Percentiles rank a stretch among this genome's conserved stretches.
phyloP scores from a whole-genome alignment of 2,797 vertebrate species.

The Synanceia verrucosa region DNA sequence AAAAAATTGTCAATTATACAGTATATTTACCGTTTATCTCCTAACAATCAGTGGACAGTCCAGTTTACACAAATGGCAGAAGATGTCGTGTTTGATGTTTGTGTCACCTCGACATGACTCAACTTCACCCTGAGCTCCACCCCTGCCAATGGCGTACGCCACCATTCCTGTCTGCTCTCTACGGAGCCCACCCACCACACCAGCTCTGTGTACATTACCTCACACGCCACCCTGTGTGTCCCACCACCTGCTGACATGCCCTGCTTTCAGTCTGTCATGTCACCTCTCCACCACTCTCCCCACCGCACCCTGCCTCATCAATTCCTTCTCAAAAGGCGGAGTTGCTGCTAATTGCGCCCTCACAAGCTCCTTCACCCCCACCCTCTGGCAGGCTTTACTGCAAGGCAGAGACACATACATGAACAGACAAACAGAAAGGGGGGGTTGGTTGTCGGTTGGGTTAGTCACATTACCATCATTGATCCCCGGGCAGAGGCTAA shows the following conservation, averaged over 20 bases:
- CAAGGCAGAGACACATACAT: slow-evolving; percentile 46
- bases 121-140: neutral
- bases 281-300: slow-evolving; percentile 22
- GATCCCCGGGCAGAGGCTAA: slow-evolving; percentile 80
- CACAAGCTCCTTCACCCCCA: neutral
- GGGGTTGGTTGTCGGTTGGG: slow-evolving; percentile 38
- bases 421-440: slow-evolving; percentile 53
- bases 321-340: slow-evolving; percentile 52
- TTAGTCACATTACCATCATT: slow-evolving; percentile 83
- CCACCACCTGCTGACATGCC: slow-evolving; percentile 23
- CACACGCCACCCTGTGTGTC: neutral
- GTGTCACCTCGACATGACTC: too few species aligned
- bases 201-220: neutral
- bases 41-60: neutral
- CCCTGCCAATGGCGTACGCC: too few species aligned
- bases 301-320: slow-evolving; percentile 39
- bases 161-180: neutral
- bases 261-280: slow-evolving; percentile 3
- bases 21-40: neutral
- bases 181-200: neutral
- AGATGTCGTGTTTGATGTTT: neutral
- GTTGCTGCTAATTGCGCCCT: slow-evolving; percentile 75
- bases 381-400: slow-evolving; percentile 45
- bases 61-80: neutral
- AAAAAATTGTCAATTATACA: neutral